Evolutionary conservation across 1,140 invertebrate species (phyloP).

Genomic region (Eueides isabella): DNA sequence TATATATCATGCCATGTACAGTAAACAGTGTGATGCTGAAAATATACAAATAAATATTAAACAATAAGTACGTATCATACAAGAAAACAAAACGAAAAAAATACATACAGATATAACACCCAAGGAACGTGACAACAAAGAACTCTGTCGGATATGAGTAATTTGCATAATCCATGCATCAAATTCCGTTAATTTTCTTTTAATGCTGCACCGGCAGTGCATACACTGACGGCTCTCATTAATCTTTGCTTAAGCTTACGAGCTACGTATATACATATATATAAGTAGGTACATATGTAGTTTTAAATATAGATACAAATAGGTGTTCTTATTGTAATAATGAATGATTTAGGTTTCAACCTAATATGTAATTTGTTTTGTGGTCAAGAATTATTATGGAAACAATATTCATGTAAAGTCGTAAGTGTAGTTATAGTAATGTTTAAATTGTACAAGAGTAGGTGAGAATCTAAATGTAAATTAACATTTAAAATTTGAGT

Average conservation of each 20-base stretch:
- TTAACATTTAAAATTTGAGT: too few species aligned
- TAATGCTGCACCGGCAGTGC: conserved; percentile 48
- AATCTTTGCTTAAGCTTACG: conserved; percentile 23
- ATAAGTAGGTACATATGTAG: neutral
- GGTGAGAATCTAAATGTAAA: too few species aligned
- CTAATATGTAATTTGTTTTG: neutral
- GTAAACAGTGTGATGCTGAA: too few species aligned
- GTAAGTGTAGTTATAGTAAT: neutral
- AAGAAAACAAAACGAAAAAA: neutral
- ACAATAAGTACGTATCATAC: neutral
- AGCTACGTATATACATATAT: neutral
- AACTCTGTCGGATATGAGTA: conserved; percentile 60
- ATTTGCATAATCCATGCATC: conserved; percentile 78
- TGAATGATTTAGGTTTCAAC: neutral
- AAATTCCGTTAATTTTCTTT: conserved; percentile 78
- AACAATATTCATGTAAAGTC: neutral
- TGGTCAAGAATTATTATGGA: neutral
- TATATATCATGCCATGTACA: too few species aligned
- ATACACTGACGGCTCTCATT: conserved; percentile 29
- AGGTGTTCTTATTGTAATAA: neutral
- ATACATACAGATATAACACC: conserved; percentile 13
- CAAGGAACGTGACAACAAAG: conserved; percentile 64
- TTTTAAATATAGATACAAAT: too few species aligned
- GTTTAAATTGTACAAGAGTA: too few species aligned
- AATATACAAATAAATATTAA: too few species aligned